These are phyloP conservation scores for Psylliodes chrysocephalus DNA, from an alignment of 2,888 invertebrate genomes.

Conservation along the genomic window DNA sequence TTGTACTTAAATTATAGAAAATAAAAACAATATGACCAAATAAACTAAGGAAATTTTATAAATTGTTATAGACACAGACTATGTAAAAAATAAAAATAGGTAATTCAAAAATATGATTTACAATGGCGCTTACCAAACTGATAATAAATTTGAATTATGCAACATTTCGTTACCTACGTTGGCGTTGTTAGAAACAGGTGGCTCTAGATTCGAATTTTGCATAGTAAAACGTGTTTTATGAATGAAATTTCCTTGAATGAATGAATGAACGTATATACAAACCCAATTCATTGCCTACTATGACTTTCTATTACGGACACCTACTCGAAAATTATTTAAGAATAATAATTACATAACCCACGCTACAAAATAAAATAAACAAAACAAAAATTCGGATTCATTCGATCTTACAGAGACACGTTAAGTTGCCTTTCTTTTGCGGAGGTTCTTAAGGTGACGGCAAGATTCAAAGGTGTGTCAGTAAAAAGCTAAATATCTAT, in stretches of 20 bases:
- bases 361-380: background rate
- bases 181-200: conserved; percentile 1
- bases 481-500: too few relatives aligned
- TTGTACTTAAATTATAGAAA: too few relatives aligned
- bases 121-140: too few relatives aligned
- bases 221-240: conserved; percentile 21
- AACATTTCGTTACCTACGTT: too few relatives aligned
- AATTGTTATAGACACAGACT: too few relatives aligned
- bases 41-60: too few relatives aligned
- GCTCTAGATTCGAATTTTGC: background rate
- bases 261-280: conserved; percentile 9
- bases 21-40: too few relatives aligned
- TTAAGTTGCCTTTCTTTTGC: background rate
- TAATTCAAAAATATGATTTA: too few relatives aligned
- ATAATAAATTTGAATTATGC: too few relatives aligned
- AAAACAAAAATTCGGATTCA: background rate
- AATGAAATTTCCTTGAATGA: conserved; percentile 32
- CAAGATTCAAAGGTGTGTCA: too few relatives aligned
- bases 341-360: conserved; percentile 10
- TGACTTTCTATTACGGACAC: conserved; percentile 11
- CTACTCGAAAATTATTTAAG: conserved; percentile 10
- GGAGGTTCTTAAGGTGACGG: background rate
- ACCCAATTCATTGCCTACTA: conserved; percentile 11
- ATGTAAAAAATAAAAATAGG: too few relatives aligned
- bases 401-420: background rate